phyloP scores from a whole-genome alignment of 2,113 vertebrate genomes.

The Vombatus ursinus region DNA sequence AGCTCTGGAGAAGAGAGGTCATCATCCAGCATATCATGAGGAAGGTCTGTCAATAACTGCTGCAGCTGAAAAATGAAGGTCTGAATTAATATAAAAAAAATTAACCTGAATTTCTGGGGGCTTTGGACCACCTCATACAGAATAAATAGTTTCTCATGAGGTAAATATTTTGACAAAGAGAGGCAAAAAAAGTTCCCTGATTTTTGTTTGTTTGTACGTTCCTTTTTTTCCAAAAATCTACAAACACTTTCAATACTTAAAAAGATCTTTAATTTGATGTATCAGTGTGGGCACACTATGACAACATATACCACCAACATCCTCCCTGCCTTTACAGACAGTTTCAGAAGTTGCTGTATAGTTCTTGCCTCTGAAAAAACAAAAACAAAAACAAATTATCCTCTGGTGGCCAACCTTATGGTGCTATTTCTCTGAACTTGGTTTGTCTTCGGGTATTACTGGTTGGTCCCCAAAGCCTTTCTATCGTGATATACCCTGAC shows the following conservation, averaged over 20 bases:
- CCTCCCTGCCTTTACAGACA: neutral
- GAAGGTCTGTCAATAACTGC: slow-evolving; percentile 94
- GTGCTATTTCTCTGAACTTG: neutral
- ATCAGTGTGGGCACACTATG: neutral
- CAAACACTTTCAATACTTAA: neutral
- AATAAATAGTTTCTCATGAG: neutral
- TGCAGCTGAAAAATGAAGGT: slow-evolving; percentile 87
- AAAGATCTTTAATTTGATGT: neutral
- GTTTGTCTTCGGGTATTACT: neutral
- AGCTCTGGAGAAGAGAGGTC: slow-evolving; percentile 89
- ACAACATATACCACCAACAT: neutral
- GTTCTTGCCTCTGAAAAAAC: neutral
- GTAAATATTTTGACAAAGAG: neutral
- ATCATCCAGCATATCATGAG: slow-evolving; percentile 97
- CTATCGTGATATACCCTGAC: neutral
- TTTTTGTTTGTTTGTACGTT: neutral
- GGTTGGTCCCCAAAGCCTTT: neutral
- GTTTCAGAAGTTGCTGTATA: neutral
- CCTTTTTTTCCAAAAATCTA: neutral
- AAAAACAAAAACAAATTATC: neutral
- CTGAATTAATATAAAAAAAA: neutral
- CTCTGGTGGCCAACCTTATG: neutral
- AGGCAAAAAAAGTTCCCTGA: neutral
- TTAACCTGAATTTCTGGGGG: neutral
- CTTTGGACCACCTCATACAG: neutral